A percentile compares a stretch with the other conserved stretches of the same genome.
Evolutionary conservation across 2,888 invertebrate species (phyloP).

Genomic region (Agrotis segetum): DNA sequence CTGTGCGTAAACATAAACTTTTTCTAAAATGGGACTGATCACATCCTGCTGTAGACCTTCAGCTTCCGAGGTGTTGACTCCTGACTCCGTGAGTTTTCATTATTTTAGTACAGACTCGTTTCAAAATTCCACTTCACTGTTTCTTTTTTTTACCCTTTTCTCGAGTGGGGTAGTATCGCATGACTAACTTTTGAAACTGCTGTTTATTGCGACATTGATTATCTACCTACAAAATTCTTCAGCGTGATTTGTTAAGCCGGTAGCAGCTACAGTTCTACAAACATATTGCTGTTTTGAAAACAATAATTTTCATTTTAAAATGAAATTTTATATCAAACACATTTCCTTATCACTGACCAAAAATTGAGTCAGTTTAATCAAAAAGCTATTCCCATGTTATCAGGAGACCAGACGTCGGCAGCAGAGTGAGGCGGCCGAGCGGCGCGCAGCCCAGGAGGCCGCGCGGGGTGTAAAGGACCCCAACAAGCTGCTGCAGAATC

Average conservation of each 20-base stretch:
- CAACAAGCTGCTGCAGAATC: conserved; percentile 91
- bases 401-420: conserved; percentile 93
- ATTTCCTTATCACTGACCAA: too few relatives aligned
- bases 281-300: background rate
- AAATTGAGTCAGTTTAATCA: background rate
- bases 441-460: conserved; percentile 91
- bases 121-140: background rate
- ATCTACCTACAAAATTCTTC: background rate
- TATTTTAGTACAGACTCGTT: background rate
- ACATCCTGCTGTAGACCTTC: conserved; percentile 90
- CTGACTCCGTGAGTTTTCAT: conserved; percentile 89
- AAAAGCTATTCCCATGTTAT: background rate
- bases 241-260: background rate
- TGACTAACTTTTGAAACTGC: conserved; percentile 4
- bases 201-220: conserved; percentile 29
- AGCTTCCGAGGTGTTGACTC: conserved; percentile 90
- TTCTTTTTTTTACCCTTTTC: conserved; percentile 12
- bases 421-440: conserved; percentile 93
- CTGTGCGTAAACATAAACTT: conserved; percentile 48
- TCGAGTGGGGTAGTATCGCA: background rate
- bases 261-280: background rate
- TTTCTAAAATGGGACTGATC: conserved; percentile 86
- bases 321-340: background rate
- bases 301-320: background rate
- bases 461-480: conserved; percentile 92